phyloP scores from a whole-genome alignment of 2,113 vertebrate genomes.

The Penelope pileata region DNA sequence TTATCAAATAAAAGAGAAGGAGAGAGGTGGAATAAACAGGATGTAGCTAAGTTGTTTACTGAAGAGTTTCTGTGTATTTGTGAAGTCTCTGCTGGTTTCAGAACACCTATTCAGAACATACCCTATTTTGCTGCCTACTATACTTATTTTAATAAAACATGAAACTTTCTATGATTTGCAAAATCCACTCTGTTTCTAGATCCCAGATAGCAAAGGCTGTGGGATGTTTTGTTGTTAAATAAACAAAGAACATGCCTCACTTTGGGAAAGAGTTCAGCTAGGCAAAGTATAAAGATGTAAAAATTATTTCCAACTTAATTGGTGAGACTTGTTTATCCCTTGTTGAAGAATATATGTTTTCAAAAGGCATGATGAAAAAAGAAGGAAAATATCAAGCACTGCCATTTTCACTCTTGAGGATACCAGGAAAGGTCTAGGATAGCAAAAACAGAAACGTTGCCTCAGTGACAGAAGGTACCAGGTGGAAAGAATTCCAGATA shows the following conservation, averaged over 20 bases:
- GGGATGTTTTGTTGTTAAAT: background rate
- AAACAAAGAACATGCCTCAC: background rate
- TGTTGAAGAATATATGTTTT: background rate
- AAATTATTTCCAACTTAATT: background rate
- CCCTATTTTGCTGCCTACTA: background rate
- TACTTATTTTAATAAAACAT: background rate
- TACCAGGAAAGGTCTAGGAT: background rate
- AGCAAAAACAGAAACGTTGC: background rate
- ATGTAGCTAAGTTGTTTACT: background rate
- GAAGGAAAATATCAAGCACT: constrained; percentile 13
- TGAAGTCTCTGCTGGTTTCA: background rate
- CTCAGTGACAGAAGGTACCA: constrained; percentile 36
- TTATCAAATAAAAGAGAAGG: constrained; percentile 61
- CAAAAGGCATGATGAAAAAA: background rate
- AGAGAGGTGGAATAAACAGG: constrained; percentile 48
- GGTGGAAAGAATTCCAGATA: constrained; percentile 39
- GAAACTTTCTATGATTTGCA: background rate
- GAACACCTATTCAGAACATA: background rate
- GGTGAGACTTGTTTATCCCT: background rate
- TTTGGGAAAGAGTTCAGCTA: background rate
- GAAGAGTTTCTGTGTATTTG: background rate
- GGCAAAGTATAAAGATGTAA: background rate
- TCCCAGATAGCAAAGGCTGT: background rate
- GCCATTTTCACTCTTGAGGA: background rate
- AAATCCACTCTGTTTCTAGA: background rate